These are phyloP conservation scores for Globicephala melas DNA, from an alignment of 2,113 vertebrate species.

Conservation along the genomic window DNA sequence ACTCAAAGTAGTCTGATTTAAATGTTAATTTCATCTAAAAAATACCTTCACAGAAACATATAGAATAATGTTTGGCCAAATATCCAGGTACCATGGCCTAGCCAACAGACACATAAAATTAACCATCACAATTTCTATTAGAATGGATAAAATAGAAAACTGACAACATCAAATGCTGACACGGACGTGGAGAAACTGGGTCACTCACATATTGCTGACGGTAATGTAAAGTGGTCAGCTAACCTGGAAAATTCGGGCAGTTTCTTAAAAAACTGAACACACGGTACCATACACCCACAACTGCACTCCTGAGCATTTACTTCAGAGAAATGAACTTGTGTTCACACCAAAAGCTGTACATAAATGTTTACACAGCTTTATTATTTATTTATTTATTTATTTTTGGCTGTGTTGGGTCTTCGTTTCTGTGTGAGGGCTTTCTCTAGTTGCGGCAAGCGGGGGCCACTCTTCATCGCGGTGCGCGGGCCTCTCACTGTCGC, in stretches of 20 bases:
- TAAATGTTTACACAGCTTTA: background rate
- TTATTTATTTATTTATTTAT: background rate
- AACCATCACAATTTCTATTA: background rate
- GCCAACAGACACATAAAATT: background rate
- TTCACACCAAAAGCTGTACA: background rate
- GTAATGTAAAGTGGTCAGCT: background rate
- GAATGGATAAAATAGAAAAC: background rate
- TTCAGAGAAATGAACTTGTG: background rate
- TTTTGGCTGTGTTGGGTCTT: no score
- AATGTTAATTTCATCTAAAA: background rate
- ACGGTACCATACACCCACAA: background rate
- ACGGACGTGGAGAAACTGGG: background rate
- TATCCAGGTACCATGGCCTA: background rate
- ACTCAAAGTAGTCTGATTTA: background rate
- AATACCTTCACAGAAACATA: background rate
- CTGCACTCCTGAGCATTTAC: background rate
- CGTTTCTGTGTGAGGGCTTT: no score
- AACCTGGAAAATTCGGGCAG: background rate
- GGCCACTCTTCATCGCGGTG: no score
- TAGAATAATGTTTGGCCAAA: background rate
- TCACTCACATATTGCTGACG: background rate
- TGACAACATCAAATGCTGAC: background rate
- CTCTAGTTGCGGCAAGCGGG: no score
- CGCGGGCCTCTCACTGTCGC: no score
- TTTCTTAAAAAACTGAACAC: background rate